Evolutionary conservation across 2,797 vertebrate genomes (phyloP).

Genomic region (Artibeus lituratus): DNA sequence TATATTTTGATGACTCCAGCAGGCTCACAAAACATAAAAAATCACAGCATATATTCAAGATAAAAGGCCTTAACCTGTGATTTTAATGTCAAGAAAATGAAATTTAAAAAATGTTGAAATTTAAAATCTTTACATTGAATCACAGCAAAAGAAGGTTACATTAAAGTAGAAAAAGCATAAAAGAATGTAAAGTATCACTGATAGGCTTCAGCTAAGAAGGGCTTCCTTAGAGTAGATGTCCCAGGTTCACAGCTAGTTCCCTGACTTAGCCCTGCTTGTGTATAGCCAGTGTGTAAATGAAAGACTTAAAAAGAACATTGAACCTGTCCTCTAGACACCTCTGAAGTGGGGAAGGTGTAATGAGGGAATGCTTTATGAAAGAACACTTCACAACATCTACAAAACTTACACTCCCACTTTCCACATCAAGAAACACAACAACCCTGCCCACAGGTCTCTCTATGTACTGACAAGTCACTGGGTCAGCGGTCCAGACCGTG

Average conservation of each 20-base stretch:
- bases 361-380: neutral
- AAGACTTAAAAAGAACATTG: neutral
- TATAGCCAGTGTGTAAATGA: neutral
- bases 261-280: neutral
- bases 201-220: neutral
- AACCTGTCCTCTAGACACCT: fast-evolving
- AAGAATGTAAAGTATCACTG: neutral
- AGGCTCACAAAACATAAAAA: neutral
- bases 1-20: neutral
- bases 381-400: neutral
- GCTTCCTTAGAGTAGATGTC: too few relatives aligned
- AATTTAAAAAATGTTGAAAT: neutral
- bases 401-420: neutral
- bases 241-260: neutral
- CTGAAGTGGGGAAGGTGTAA: neutral
- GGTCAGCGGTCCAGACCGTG: neutral
- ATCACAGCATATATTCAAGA: neutral
- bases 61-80: neutral
- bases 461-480: neutral
- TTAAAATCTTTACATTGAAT: neutral
- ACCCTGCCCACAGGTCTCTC: neutral
- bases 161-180: neutral
- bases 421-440: neutral
- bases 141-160: neutral
- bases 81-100: neutral